Evolutionary conservation across 2,113 vertebrate species (phyloP).

Genomic region (Eclectus roratus): DNA sequence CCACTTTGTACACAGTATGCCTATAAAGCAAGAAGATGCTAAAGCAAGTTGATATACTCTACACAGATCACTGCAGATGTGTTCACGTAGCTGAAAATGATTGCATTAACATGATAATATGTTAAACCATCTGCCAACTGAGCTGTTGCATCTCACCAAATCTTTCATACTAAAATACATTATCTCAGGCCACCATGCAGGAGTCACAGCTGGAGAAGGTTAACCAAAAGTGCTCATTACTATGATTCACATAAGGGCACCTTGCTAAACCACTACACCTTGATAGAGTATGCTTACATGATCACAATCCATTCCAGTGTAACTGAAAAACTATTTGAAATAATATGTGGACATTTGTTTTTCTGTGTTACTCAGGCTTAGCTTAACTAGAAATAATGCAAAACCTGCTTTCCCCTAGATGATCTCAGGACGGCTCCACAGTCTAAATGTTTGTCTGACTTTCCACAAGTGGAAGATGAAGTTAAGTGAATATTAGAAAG

Average conservation of each 20-base stretch:
- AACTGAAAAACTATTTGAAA: not conserved
- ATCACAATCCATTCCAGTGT: too few species aligned
- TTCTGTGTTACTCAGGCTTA: not conserved
- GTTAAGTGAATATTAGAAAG: not conserved
- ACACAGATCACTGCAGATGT: not conserved
- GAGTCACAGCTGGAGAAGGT: not conserved
- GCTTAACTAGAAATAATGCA: not conserved
- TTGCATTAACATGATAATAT: fast-evolving
- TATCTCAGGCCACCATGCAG: not conserved
- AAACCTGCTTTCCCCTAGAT: not conserved
- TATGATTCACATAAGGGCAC: not conserved
- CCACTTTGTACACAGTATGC: not conserved
- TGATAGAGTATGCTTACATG: fast-evolving
- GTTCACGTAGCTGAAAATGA: not conserved
- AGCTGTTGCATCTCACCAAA: not conserved
- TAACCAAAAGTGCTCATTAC: not conserved
- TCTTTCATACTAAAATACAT: not conserved
- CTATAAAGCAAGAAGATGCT: not conserved
- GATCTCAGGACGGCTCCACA: not conserved
- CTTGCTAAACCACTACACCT: not conserved
- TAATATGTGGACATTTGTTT: fast-evolving
- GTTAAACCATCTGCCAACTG: not conserved
- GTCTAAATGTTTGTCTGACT: not conserved
- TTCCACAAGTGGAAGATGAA: not conserved
- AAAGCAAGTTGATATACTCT: not conserved